These are phyloP conservation scores for Noctua janthina DNA, from an alignment of 2,888 invertebrate species.

Conservation along the genomic window DNA sequence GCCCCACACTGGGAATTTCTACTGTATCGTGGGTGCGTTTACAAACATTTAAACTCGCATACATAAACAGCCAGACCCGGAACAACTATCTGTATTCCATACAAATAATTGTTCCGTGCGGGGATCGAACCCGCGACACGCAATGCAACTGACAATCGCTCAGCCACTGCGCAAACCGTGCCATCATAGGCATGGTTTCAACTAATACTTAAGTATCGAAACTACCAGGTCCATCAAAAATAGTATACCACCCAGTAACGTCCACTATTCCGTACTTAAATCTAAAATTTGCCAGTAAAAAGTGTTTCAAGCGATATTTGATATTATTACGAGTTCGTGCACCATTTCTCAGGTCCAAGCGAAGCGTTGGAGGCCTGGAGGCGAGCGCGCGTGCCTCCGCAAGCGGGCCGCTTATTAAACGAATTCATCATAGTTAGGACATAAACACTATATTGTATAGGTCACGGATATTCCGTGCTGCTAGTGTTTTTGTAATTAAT, in stretches of 20 bases:
- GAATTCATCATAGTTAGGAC: constrained; percentile 76
- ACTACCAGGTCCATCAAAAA: not conserved
- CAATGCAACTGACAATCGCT: too few species aligned
- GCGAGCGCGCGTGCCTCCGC: constrained; percentile 68
- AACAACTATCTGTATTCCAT: too few species aligned
- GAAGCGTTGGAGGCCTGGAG: constrained; percentile 41
- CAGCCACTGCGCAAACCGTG: too few species aligned
- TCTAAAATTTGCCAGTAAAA: constrained; percentile 41
- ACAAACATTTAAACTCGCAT: too few species aligned
- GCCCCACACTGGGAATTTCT: too few species aligned
- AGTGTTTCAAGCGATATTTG: constrained; percentile 38
- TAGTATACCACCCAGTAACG: not conserved
- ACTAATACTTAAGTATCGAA: too few species aligned
- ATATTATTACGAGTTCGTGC: constrained; percentile 64
- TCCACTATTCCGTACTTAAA: constrained; percentile 29
- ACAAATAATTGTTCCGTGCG: too few species aligned
- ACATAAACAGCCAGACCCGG: too few species aligned
- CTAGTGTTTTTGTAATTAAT: constrained; percentile 53
- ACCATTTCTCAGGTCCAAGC: constrained; percentile 68
- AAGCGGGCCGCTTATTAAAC: constrained; percentile 77
- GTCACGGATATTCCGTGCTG: constrained; percentile 18
- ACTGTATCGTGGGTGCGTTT: too few species aligned
- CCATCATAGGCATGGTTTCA: too few species aligned
- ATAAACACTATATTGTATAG: constrained; percentile 54
- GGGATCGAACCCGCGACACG: too few species aligned